These are phyloP conservation scores for Amphimedon queenslandica DNA, from an alignment of 37 sponge, comb jelly and placozoan species.

Conservation along the genomic window DNA sequence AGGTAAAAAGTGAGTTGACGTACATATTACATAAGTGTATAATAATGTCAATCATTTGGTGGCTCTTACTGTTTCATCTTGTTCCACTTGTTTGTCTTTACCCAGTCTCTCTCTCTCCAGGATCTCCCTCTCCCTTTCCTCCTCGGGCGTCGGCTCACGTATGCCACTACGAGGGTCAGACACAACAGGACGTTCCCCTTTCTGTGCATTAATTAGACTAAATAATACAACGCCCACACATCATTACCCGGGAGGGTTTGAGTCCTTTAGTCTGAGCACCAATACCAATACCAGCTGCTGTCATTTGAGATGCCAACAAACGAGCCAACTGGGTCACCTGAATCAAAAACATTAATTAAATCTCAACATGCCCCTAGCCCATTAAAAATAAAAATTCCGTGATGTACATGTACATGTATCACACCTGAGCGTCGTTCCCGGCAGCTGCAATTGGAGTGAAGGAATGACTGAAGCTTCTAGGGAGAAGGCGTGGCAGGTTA, in stretches of 20 bases:
- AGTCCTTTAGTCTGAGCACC: constrained; percentile 51
- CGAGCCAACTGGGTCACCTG: constrained; percentile 81
- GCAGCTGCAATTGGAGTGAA: constrained; percentile 92
- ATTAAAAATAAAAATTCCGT: constrained; percentile 3
- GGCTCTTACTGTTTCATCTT: too few species aligned
- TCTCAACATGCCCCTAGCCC: neutral
- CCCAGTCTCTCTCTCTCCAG: neutral
- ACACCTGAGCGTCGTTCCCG: constrained; percentile 64
- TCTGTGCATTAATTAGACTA: neutral
- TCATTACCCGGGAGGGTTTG: constrained; percentile 5
- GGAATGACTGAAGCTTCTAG: constrained; percentile 63
- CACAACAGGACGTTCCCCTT: constrained; percentile 1
- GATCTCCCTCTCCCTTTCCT: neutral
- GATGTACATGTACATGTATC: too few species aligned
- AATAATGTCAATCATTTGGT: too few species aligned
- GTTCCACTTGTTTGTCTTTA: neutral
- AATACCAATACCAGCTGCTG: constrained; percentile 65
- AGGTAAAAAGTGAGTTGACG: too few species aligned
- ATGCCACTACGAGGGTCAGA: constrained; percentile 6
- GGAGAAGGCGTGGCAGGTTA: constrained; percentile 53
- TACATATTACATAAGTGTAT: too few species aligned
- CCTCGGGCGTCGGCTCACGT: neutral
- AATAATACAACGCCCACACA: neutral
- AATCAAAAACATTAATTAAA: neutral
- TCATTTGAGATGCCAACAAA: constrained; percentile 91